phyloP scores from a whole-genome alignment of 2,797 vertebrate species.

The Balearica regulorum region DNA sequence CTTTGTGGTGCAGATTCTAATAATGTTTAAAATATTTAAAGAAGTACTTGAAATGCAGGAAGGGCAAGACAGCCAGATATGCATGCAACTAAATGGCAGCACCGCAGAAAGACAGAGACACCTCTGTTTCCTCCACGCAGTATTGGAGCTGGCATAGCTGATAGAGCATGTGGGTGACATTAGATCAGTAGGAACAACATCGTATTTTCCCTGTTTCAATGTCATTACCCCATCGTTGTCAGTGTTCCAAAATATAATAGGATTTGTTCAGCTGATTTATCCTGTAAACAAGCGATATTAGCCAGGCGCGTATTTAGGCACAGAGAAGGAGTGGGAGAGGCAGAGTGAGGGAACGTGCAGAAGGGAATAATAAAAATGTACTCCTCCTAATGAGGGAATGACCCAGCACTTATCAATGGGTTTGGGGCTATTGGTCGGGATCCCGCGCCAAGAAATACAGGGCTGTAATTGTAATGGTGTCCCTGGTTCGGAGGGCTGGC shows the following conservation, averaged over 20 bases:
- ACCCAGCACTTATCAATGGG: constrained; percentile 22
- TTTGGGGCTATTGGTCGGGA: not conserved
- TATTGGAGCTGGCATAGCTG: not conserved
- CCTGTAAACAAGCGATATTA: constrained; percentile 48
- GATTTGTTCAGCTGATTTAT: constrained; percentile 71
- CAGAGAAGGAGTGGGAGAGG: not conserved
- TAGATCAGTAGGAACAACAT: not conserved
- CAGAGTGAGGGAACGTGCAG: not conserved
- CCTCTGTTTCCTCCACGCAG: not conserved
- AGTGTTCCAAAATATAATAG: constrained; percentile 67
- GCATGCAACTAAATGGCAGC: not conserved
- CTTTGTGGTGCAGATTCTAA: not conserved
- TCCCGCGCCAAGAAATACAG: not conserved
- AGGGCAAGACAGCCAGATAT: not conserved
- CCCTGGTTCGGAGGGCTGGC: not conserved
- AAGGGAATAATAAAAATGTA: constrained; percentile 61
- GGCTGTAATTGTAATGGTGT: constrained; percentile 4
- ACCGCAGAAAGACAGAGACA: rapidly evolving
- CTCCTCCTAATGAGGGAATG: constrained; percentile 68
- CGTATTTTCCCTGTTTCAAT: not conserved
- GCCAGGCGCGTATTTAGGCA: constrained; percentile 13
- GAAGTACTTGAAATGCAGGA: not conserved
- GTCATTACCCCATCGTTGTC: constrained; percentile 35
- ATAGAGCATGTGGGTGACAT: constrained; percentile 28
- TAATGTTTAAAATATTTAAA: not conserved